Evolutionary conservation across 1,140 invertebrate genomes (phyloP), one percentile per base, ranked within the genome.

Genomic region (Sarcophaga peregrina): DNA sequence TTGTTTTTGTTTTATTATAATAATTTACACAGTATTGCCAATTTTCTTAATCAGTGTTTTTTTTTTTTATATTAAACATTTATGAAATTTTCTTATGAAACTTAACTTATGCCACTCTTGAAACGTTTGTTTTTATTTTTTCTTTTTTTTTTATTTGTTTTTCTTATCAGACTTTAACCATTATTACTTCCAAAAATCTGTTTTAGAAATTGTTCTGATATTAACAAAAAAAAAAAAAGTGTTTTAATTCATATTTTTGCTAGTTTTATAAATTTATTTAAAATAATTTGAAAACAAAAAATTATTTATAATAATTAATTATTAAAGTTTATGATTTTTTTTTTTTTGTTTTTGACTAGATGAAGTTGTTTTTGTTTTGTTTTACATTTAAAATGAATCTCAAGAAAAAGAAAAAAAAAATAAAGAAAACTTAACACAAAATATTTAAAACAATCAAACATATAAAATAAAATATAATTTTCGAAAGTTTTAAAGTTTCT

Each of bases 11-110:
- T 50, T n/a, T 47, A 45, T 3, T 78, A 11, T 46, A 68, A 52
- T 81, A 68, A 52, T 81, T 58, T 81, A 81, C 80, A 68, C 46
- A 62, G 68, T 81, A 81, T 68, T 72, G 62, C 62, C 62, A 62
- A 81, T 78, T 45, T 25, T 37, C 25, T 76, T 17, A 48, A 15
- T 17, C 15, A 46, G 8, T 48, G 15, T 76, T 76, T 76, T 46
- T 76, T 78, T 62, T 62, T 62, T n/a, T 9, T 37, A 37, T 17
- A 17, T 62, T 62, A 17, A 25, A 6, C 46, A 25, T 76, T 25
- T 76, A 17, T 25, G 46, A 25, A 25, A n/a, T 48, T 76, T 76
- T 25, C 11, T 10, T 45, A 46, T 78, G 37, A 20, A n/a, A n/a
- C 46, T 45, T 37, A 78, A 47, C 46, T 50, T 50, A 37, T 47